Evolutionary conservation across 2,113 vertebrate species (phyloP), one percentile per base, ranked within the genome.

Genomic region (Cranoglanis bouderius): DNA sequence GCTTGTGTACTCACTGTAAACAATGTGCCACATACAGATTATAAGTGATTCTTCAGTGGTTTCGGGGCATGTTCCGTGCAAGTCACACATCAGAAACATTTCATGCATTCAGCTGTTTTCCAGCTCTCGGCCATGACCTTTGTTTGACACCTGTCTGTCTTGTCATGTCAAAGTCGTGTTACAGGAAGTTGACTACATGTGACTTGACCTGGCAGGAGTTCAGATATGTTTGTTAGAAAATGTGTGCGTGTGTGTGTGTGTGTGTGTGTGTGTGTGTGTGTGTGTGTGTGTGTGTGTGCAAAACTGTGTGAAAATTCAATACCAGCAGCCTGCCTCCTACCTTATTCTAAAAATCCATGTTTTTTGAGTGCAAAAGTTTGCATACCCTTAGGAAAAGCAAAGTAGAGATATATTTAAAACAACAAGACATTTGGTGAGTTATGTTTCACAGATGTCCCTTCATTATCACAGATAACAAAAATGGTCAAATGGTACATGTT

Each of bases 81-180:
- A 82, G 59, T 78, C 87, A 87, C 89, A 82, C 65, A 46, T 51
- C 77, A 81, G 81, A 82, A 53, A 84, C 63, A 57, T 87, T 85
- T 59, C 72, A 77, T 82, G 46, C 38, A 72, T 84, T 77, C 67
- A 70, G 84, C 63, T 85, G 84, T 82, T 80, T 81, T 63, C 40
- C 72, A 74, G 59, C 78, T 72, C 26, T 85, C 32, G 21, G 75
- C 61, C 43, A 32, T 90, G 90, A 89, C 85, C 89, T 90, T 90
- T 90, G 67, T 46, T 86, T 89, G 91, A 91, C 77, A 85, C 82
- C 87, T 88, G 85, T 89, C 91, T 85, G 87, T 92, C 90, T 89
- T 82, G 65, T 90, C 55, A 80, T 85, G 84, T 90, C 51, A 59
- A 80, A 86, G 81, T 40, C 8, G 59, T 55, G 87, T 89, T 82